A percentile compares a stretch with the other conserved stretches of the same genome.
These are phyloP conservation scores for Xiphophorus birchmanni DNA, from an alignment of 2,797 vertebrate species.

Conservation along the genomic window DNA sequence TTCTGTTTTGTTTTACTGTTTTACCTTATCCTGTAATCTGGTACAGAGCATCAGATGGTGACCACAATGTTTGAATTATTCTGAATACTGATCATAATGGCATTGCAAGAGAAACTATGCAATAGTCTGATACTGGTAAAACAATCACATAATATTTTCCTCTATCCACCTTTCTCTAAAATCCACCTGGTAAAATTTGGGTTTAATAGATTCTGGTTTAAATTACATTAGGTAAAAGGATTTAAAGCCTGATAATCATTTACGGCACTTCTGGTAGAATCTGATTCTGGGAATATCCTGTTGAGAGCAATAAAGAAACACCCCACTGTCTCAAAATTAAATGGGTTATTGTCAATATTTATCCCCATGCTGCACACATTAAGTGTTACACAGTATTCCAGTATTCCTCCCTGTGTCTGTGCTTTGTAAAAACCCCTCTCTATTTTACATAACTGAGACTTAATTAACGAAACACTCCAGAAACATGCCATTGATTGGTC, in stretches of 20 bases:
- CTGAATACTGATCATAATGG: neutral
- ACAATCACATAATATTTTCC: neutral
- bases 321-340: neutral
- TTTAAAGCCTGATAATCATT: neutral
- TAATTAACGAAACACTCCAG: neutral
- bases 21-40: too few relatives aligned
- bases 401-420: neutral
- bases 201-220: neutral
- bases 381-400: neutral
- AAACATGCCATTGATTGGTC: neutral
- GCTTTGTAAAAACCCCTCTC: neutral
- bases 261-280: neutral
- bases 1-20: too few relatives aligned
- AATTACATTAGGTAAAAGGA: neutral
- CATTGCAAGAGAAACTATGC: neutral
- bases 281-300: neutral
- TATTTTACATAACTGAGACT: neutral
- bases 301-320: neutral
- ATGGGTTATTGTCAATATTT: neutral
- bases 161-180: neutral
- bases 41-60: too few relatives aligned
- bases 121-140: neutral
- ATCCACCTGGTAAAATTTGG: neutral
- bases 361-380: neutral
- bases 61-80: neutral